These are phyloP conservation scores for Eupithecia pulchellata DNA, from an alignment of 2,888 invertebrate species.

Conservation along the genomic window DNA sequence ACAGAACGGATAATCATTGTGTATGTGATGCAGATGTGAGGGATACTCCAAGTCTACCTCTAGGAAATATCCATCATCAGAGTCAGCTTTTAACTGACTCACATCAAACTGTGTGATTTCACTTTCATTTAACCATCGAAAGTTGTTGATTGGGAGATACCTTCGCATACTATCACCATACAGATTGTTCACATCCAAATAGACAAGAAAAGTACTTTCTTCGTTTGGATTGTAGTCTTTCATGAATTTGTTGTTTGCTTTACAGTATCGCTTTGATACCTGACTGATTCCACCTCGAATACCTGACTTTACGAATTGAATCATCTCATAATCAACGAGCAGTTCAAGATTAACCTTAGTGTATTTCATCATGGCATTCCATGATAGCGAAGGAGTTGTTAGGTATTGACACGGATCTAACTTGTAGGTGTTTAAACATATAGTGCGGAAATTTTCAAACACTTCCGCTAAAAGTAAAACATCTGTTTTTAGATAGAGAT, in stretches of 20 bases:
- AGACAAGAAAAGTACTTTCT: constrained; percentile 49
- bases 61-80: not conserved
- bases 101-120: not conserved
- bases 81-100: not conserved
- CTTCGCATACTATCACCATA: constrained; percentile 38
- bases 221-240: constrained; percentile 40
- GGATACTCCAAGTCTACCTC: not conserved
- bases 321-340: constrained; percentile 43
- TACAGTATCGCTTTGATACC: constrained; percentile 48
- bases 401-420: constrained; percentile 25
- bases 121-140: not conserved
- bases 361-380: constrained; percentile 48
- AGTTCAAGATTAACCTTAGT: constrained; percentile 42
- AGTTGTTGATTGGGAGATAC: not conserved
- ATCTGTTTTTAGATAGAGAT: constrained; percentile 56
- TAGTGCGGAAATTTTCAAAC: constrained; percentile 57
- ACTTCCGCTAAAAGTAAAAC: constrained; percentile 55
- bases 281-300: constrained; percentile 43
- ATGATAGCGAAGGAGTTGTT: constrained; percentile 41
- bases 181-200: constrained; percentile 57
- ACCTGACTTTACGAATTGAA: constrained; percentile 40
- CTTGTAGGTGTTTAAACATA: constrained; percentile 48
- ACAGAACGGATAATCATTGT: not conserved
- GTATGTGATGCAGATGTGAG: not conserved
- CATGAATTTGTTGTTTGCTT: constrained; percentile 56